phyloP scores from a whole-genome alignment of 2,113 vertebrate genomes.

The Orthonyx spaldingii region DNA sequence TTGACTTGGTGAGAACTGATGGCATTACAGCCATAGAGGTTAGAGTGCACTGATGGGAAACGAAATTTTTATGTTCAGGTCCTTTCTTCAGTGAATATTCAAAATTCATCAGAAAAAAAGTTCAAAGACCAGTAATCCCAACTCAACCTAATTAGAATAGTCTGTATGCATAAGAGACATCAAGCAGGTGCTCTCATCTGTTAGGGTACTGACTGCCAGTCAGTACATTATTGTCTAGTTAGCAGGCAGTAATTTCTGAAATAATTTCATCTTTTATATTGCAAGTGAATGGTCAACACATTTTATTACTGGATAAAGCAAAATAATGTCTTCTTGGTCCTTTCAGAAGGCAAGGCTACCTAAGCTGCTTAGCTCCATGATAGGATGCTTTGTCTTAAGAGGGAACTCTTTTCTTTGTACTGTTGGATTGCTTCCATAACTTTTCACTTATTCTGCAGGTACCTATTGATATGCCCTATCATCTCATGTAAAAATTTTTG shows the following conservation, averaged over 20 bases:
- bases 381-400: not conserved
- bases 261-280: not conserved
- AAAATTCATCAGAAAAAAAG: not conserved
- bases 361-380: not conserved
- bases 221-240: not conserved
- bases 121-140: not conserved
- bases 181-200: not conserved
- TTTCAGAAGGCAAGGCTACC: not conserved
- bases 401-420: not conserved
- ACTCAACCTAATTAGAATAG: not conserved
- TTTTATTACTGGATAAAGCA: not conserved
- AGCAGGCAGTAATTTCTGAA: not conserved
- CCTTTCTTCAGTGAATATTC: not conserved
- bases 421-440: not conserved
- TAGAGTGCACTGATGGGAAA: not conserved
- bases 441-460: not conserved
- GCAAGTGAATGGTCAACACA: not conserved
- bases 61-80: not conserved
- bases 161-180: not conserved
- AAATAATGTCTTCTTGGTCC: not conserved
- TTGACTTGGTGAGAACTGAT: not conserved
- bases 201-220: not conserved
- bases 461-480: not conserved
- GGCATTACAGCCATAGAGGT: not conserved
- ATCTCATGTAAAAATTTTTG: not conserved